phyloP scores from a whole-genome alignment of 53 echinoderm and acorn worm species.

The Paracentrotus lividus region DNA sequence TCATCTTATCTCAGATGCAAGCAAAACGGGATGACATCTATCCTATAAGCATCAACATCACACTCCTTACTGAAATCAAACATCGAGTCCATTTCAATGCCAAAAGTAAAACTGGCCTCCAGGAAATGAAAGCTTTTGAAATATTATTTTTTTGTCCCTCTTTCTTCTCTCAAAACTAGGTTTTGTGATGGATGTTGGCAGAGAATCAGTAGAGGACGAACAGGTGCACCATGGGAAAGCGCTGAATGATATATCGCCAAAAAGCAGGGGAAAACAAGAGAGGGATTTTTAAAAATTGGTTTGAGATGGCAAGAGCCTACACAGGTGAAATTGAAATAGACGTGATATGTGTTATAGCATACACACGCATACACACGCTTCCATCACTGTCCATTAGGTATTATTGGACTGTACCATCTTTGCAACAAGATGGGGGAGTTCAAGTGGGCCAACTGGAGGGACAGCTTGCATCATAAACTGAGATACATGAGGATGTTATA shows the following conservation, averaged over 20 bases:
- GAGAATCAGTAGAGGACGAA: conserved; percentile 20
- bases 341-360: background rate
- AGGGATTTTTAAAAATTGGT: conserved; percentile 42
- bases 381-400: conserved; percentile 45
- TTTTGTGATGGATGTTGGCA: conserved; percentile 44
- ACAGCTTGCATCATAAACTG: background rate
- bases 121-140: background rate
- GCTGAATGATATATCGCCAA: conserved; percentile 38
- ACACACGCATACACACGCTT: conserved; percentile 29
- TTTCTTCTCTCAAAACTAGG: conserved; percentile 27
- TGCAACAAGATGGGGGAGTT: conserved; percentile 7
- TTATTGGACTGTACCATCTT: conserved; percentile 44
- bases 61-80: background rate
- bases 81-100: background rate
- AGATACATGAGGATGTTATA: background rate
- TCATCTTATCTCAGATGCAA: background rate
- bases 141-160: background rate
- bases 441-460: background rate
- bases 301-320: background rate
- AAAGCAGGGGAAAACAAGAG: conserved; percentile 24
- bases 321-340: conserved; percentile 24
- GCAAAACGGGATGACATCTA: background rate
- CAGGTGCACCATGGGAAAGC: conserved; percentile 55
- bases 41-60: background rate
- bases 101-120: background rate